phyloP scores from a whole-genome alignment of 92 coral and sea anemone genomes.

The Bergia sp. region DNA sequence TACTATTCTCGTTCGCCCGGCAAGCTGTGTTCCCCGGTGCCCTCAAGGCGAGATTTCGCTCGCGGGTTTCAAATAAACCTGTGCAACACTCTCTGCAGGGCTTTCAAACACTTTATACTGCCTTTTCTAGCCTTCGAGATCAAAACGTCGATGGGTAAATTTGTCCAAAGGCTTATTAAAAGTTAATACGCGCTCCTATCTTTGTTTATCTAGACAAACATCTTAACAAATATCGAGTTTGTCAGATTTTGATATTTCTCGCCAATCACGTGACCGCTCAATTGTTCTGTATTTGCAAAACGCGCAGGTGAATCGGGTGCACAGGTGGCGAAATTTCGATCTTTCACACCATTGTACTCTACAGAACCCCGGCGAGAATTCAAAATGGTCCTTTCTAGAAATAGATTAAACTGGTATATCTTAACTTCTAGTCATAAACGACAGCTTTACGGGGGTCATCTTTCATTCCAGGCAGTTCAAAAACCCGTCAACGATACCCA shows the following conservation, averaged over 20 bases:
- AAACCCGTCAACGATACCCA: neutral
- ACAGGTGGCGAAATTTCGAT: constrained; percentile 63
- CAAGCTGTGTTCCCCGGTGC: constrained; percentile 60
- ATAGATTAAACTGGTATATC: constrained; percentile 35
- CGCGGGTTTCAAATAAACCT: neutral
- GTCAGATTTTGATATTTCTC: constrained; percentile 80
- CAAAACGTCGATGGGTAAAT: constrained; percentile 25
- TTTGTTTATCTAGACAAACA: constrained; percentile 75
- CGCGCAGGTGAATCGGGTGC: constrained; percentile 82
- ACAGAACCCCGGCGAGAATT: constrained; percentile 26
- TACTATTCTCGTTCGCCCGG: constrained; percentile 48
- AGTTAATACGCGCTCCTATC: constrained; percentile 73
- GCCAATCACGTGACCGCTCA: constrained; percentile 76
- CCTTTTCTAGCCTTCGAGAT: neutral
- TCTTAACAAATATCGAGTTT: constrained; percentile 83
- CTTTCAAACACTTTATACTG: neutral
- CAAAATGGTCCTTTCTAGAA: constrained; percentile 51
- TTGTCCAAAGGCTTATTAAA: constrained; percentile 72
- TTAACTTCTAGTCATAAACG: constrained; percentile 34
- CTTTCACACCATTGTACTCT: constrained; percentile 82
- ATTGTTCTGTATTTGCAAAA: constrained; percentile 82
- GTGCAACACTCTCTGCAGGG: neutral
- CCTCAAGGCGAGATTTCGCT: constrained; percentile 61
- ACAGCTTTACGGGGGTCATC: constrained; percentile 14
- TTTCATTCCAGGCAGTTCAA: neutral